Base-by-base conservation (phyloP, 2,888 invertebrate genomes). In the Acleris holmiana region DNA sequence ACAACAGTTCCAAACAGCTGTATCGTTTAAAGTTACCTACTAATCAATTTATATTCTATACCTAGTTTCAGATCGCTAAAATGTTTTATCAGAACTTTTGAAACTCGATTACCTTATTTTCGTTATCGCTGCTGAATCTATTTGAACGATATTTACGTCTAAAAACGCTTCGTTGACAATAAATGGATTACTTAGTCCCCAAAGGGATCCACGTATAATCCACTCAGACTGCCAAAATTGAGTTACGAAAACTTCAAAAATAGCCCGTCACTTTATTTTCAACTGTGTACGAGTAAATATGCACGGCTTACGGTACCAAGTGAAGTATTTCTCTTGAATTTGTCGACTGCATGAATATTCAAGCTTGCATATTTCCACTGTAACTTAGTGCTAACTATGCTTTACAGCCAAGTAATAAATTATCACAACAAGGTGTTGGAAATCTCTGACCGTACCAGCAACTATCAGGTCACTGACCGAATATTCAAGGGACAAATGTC, bases 351-450 rank as follows among this genome's bases (percentile, higher is more conserved):
- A 54, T 55, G 41, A 61, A 54, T 61, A 62, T 56, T 56, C 44
- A 62, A 15, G 25, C 15, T n/a, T 54, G 47, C 49, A 54, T 55
- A 54, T 54, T 54, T 53, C 50, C 17, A 25, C 35, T 13, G 57
- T 21, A 53, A 18, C 66, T 44, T 50, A 56, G 62, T 62, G 61
- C 65, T 72, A 69, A 71, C 71, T 66, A 69, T 58, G 67, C 56
- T 69, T 69, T 71, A 69, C 68, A 67, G 66, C 63, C 53, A 13
- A 63, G 77, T 71, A 77, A 84, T 85, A 85, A 81, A 83, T 80
- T 80, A 80, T 76, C 73, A 73, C 73, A 77, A 81, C 78, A 72
- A 81, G 81, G 82, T 83, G 83, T 79, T 76, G 77, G 79, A 78
- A 79, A 77, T 80, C 80, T 76, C 74, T 73, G 73, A 71, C 73